phyloP scores from a whole-genome alignment of 2,888 invertebrate genomes.

The Ptilodon capucinus region DNA sequence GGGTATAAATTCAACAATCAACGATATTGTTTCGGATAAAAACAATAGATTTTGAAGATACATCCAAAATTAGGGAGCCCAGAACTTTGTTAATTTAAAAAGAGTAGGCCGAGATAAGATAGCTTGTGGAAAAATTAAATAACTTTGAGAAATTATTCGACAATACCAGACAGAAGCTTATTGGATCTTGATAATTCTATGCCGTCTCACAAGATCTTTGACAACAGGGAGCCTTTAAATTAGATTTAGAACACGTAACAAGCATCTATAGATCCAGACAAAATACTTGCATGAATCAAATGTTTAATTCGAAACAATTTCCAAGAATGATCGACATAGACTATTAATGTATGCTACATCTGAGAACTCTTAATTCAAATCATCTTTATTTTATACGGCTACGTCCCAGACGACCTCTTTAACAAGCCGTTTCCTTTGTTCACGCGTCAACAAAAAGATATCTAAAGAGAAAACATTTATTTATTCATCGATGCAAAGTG shows the following conservation, averaged over 20 bases:
- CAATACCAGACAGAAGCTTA: no score
- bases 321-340: no score
- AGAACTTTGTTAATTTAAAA: conserved; percentile 1
- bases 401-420: conserved; percentile 3
- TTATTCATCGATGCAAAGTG: conserved; percentile 35
- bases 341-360: not conserved
- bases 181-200: no score
- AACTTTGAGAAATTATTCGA: not conserved
- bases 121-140: no score
- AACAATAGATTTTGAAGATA: conserved; percentile 10
- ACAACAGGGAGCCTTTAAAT: no score
- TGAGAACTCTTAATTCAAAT: conserved; percentile 1
- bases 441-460: conserved; percentile 24
- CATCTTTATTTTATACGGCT: conserved; percentile 8
- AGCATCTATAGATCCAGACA: no score
- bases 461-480: conserved; percentile 37
- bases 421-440: conserved; percentile 19
- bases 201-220: no score
- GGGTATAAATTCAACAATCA: conserved; percentile 22
- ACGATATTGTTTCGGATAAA: conserved; percentile 19
- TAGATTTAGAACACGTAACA: no score
- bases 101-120: not conserved
- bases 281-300: not conserved
- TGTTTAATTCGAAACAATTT: no score
- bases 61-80: not conserved